These are phyloP conservation scores for Pholis gunnellus DNA, from an alignment of 2,113 vertebrate genomes.

Conservation along the genomic window DNA sequence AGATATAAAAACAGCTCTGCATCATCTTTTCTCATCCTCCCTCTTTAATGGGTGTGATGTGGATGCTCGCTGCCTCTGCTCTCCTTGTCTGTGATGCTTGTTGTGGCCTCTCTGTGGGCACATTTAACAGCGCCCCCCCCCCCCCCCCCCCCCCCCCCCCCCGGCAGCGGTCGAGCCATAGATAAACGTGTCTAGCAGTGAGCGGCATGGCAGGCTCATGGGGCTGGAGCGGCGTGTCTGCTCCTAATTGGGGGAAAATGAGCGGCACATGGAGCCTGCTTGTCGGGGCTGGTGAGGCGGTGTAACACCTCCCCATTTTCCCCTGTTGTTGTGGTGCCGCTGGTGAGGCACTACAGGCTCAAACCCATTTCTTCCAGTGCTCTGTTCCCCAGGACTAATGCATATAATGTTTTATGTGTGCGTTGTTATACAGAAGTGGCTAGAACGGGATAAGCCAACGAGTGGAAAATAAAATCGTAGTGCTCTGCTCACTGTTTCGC, in stretches of 20 bases:
- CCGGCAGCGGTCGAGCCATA: slow-evolving; percentile 80
- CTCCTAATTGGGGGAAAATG: slow-evolving; percentile 85
- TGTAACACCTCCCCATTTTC: slow-evolving; percentile 70
- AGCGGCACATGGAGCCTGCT: slow-evolving; percentile 76
- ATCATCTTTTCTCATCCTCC: slow-evolving; percentile 67
- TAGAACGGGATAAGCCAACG: slow-evolving; percentile 50
- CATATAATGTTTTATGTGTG: slow-evolving; percentile 60
- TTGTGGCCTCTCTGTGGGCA: slow-evolving; percentile 72
- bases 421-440: slow-evolving; percentile 41
- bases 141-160: slow-evolving; percentile 69
- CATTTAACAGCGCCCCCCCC: slow-evolving; percentile 75
- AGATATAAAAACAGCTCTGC: slow-evolving; percentile 57
- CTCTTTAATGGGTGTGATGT: slow-evolving; percentile 77
- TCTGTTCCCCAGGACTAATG: slow-evolving; percentile 53
- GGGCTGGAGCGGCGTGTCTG: slow-evolving; percentile 80
- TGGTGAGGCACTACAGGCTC: slow-evolving; percentile 64
- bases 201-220: slow-evolving; percentile 56
- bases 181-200: slow-evolving; percentile 75
- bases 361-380: slow-evolving; percentile 57
- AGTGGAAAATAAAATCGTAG: slow-evolving; percentile 67
- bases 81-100: slow-evolving; percentile 75
- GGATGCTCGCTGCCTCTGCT: slow-evolving; percentile 58
- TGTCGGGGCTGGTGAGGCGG: slow-evolving; percentile 72
- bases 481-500: slow-evolving; percentile 55
- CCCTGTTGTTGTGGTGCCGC: slow-evolving; percentile 77